Evolutionary conservation across 2,888 invertebrate species (phyloP).

Genomic region (Phymatocera aterrima): DNA sequence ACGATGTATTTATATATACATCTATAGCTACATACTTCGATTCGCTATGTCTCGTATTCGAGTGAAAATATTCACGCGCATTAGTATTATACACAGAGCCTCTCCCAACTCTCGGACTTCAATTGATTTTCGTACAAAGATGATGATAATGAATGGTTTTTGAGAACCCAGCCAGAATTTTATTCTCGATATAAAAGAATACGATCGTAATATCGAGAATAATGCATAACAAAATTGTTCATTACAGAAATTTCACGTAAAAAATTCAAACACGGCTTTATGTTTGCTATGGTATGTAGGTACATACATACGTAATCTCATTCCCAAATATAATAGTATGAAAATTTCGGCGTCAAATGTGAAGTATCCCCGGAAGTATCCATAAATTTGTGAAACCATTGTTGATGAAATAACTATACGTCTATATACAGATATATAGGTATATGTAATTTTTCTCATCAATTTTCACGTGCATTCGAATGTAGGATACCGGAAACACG

Average conservation of each 20-base stretch:
- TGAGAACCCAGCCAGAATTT: not conserved
- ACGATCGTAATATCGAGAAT: not conserved
- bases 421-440: too few relatives aligned
- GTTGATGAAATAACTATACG: too few relatives aligned
- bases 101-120: not conserved
- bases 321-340: too few relatives aligned
- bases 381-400: too few relatives aligned
- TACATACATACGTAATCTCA: too few relatives aligned
- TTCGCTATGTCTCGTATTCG: not conserved
- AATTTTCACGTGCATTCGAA: constrained; percentile 4
- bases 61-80: constrained; percentile 2
- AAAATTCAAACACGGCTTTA: too few relatives aligned
- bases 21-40: not conserved
- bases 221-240: constrained; percentile 1
- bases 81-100: not conserved
- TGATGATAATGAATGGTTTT: not conserved
- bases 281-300: too few relatives aligned
- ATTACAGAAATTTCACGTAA: not conserved
- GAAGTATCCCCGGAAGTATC: too few relatives aligned
- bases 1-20: not conserved
- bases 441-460: not conserved
- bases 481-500: constrained; percentile 26
- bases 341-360: too few relatives aligned
- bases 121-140: constrained; percentile 12
- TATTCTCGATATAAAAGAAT: not conserved